Evolutionary conservation across 2,888 invertebrate genomes (phyloP), one percentile per base, ranked within the genome.

Genomic region (Arenicola marina): DNA sequence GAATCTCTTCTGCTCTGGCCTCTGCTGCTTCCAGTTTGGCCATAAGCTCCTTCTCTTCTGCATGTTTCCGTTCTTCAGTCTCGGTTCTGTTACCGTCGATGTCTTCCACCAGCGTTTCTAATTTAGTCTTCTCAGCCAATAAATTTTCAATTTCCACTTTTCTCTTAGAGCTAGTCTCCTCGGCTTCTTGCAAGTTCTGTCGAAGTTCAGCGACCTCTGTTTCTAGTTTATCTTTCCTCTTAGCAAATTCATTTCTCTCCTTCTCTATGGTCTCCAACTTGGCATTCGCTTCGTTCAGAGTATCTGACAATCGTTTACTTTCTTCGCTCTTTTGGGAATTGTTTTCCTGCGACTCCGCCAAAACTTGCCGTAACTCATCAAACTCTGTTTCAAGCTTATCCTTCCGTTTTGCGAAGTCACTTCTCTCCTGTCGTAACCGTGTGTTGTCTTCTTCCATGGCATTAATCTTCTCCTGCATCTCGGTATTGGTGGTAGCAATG

Each of bases 381-480:
- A 18, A 18, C 2, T 7, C 53, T 21, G 34, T 44, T 2, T 18
- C 15, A 1, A 59, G 15, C 31, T 61, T 26, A 32, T 43, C 29
- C 32, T 45, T 29, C 28, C 24, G 45, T n/a, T 18, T 48, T 1
- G 21, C 21, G 2, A 26, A 28, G 4, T 53, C 26, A 38, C 44
- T 55, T 11, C 43, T 11, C 34, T 45, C n/a, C 18, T 28, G 2
- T n/a, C 11, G 21, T 15, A 51, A 7, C n/a, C 56, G 34, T 18
- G n/a, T 24, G 1, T 56, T 61, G 4, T 3, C 43, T 21, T 58
- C 31, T 15, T 46, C 38, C 24, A 26, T 26, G 1, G 2, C 15
- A 51, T 57, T 53, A 38, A n/a, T 38, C 43, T n/a, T 38, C 43
- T 38, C 43, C n/a, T 11, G n/a, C n/a, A n/a, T n/a, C n/a, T n/a